Percentiles rank a stretch among this genome's conserved stretches.
Evolutionary conservation across 2,888 invertebrate species (phyloP).

Genomic region (Drosophila melanocephala): DNA sequence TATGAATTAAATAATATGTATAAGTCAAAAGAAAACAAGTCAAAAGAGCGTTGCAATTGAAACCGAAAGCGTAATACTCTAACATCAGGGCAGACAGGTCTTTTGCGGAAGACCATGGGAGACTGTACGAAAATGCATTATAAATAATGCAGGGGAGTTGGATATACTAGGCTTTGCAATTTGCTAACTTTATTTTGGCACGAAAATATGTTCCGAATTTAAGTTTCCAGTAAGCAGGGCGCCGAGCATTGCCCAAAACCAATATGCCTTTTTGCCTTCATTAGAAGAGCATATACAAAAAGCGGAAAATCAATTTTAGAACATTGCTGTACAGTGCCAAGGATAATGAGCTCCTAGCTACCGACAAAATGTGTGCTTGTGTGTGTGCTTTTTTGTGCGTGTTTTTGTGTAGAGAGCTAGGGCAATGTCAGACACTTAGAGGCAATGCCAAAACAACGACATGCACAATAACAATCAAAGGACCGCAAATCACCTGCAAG

Average conservation of each 20-base stretch:
- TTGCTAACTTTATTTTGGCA: neutral
- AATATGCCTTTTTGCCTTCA: neutral
- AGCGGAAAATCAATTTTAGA: conserved; percentile 73
- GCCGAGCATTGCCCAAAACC: neutral
- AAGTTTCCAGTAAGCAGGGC: neutral
- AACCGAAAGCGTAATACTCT: neutral
- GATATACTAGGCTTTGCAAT: neutral
- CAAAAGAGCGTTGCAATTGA: neutral
- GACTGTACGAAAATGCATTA: neutral
- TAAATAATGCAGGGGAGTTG: neutral
- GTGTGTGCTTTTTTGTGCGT: neutral
- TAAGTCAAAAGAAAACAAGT: conserved; percentile 43
- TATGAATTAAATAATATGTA: conserved; percentile 8
- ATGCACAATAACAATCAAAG: conserved; percentile 34
- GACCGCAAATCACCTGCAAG: conserved; percentile 31
- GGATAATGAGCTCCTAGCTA: conserved; percentile 61
- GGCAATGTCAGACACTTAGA: conserved; percentile 43
- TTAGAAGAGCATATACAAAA: conserved; percentile 23
- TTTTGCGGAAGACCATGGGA: too few species aligned
- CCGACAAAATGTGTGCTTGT: neutral
- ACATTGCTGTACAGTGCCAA: conserved; percentile 62
- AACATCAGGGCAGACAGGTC: neutral
- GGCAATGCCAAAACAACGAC: conserved; percentile 43
- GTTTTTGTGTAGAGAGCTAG: conserved; percentile 1
- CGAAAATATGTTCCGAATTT: neutral